Percentiles rank a stretch among this genome's conserved stretches.
Evolutionary conservation across 1,140 invertebrate species (phyloP).

Genomic region (Berghia stephanieae): DNA sequence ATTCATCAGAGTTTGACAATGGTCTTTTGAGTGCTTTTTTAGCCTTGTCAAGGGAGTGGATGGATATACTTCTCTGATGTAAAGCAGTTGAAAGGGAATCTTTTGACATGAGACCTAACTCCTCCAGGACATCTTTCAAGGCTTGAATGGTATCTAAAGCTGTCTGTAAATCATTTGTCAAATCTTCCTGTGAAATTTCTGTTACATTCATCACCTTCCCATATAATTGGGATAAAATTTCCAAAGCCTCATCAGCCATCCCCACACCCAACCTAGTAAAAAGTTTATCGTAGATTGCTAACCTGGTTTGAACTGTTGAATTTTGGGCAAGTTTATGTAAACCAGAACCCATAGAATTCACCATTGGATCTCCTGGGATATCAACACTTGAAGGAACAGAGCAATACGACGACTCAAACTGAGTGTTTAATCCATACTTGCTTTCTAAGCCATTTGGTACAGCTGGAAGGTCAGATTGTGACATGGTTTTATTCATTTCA

Average conservation of each 20-base stretch:
- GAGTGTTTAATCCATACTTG: slow-evolving; percentile 14
- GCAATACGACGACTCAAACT: slow-evolving; percentile 24
- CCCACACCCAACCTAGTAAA: slow-evolving; percentile 25
- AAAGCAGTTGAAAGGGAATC: slow-evolving; percentile 20
- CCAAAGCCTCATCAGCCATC: slow-evolving; percentile 30
- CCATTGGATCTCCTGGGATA: not conserved
- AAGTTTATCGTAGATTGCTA: slow-evolving; percentile 29
- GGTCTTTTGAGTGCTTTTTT: not conserved
- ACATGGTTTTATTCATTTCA: slow-evolving; percentile 12
- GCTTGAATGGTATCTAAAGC: slow-evolving; percentile 33
- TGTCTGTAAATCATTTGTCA: slow-evolving; percentile 25
- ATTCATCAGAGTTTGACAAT: not conserved
- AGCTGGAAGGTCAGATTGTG: not conserved
- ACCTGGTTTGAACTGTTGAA: slow-evolving; percentile 13
- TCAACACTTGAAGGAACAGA: not conserved
- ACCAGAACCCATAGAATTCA: slow-evolving; percentile 8
- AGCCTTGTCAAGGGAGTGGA: slow-evolving; percentile 13
- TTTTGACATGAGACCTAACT: slow-evolving; percentile 29
- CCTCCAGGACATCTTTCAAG: slow-evolving; percentile 30
- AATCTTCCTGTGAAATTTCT: slow-evolving; percentile 29
- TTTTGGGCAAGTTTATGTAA: slow-evolving; percentile 20
- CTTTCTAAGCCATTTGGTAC: not conserved
- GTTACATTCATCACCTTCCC: slow-evolving; percentile 29
- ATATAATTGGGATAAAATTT: slow-evolving; percentile 21
- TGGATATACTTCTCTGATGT: slow-evolving; percentile 21